These are phyloP conservation scores for Echinarachnius parma DNA, from an alignment of 53 echinoderm and acorn worm genomes.

Conservation along the genomic window DNA sequence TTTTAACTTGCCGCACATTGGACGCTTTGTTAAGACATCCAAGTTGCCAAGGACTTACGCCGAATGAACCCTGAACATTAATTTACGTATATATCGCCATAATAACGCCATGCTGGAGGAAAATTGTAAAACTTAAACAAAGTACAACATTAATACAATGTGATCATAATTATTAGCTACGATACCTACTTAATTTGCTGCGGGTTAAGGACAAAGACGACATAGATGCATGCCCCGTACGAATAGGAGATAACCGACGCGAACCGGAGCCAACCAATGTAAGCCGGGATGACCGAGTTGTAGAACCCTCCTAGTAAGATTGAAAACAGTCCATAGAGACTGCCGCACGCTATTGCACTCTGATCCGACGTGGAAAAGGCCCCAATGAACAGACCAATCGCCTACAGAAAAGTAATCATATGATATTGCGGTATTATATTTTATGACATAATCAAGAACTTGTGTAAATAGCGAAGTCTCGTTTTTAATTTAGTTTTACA, in stretches of 20 bases:
- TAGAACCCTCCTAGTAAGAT: constrained; percentile 86
- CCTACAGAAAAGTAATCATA: no score
- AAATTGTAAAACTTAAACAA: not conserved
- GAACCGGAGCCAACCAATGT: constrained; percentile 73
- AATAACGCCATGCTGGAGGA: not conserved
- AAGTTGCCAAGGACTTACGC: no score
- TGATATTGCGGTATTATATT: no score
- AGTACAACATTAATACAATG: not conserved
- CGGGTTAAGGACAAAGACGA: constrained; percentile 28
- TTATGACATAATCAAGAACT: no score
- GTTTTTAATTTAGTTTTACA: no score
- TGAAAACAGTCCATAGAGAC: constrained; percentile 67
- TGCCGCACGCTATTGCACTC: constrained; percentile 62
- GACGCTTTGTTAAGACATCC: no score
- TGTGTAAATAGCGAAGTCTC: no score
- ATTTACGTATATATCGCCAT: no score
- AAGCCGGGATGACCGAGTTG: constrained; percentile 55
- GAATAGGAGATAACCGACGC: constrained; percentile 67
- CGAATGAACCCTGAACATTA: no score
- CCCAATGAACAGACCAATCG: constrained; percentile 76
- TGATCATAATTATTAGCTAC: not conserved
- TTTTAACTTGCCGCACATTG: no score
- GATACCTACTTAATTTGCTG: constrained; percentile 33
- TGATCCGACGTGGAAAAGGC: constrained; percentile 54
- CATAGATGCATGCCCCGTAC: constrained; percentile 52